phyloP scores from a whole-genome alignment of 2,113 vertebrate species.

The Colinus virginianus region DNA sequence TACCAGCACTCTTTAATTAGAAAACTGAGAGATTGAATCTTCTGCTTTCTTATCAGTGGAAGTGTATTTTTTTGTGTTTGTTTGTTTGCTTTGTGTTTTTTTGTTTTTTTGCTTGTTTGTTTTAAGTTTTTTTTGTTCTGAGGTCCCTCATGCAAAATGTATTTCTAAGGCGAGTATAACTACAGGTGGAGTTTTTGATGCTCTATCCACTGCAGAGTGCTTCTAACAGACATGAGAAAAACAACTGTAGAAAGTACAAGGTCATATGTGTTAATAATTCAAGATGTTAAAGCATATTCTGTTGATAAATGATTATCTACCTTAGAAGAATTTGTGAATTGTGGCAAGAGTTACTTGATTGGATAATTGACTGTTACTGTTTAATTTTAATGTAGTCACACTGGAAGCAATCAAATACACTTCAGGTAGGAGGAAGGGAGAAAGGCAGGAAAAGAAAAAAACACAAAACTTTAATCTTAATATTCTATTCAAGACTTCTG shows the following conservation, averaged over 20 bases:
- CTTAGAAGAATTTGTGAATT: conserved; percentile 1
- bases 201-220: not conserved
- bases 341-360: not conserved
- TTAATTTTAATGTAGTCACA: conserved; percentile 27
- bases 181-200: not conserved
- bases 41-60: conserved; percentile 4
- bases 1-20: conserved; percentile 22
- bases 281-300: not conserved
- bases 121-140: not conserved
- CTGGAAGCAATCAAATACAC: not conserved
- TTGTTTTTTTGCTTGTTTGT: fast-evolving
- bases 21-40: conserved; percentile 7
- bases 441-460: not conserved
- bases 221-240: not conserved
- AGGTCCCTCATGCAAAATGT: not conserved
- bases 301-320: conserved; percentile 1
- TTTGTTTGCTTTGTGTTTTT: not conserved
- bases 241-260: not conserved
- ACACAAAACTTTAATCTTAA: not conserved
- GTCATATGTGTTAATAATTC: not conserved
- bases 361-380: not conserved
- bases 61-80: not conserved
- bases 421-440: not conserved
- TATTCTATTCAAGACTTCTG: not conserved
- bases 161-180: not conserved